Conservation (phyloP, 2,797 vertebrate genomes). For the Hybognathus amarus region DNA sequence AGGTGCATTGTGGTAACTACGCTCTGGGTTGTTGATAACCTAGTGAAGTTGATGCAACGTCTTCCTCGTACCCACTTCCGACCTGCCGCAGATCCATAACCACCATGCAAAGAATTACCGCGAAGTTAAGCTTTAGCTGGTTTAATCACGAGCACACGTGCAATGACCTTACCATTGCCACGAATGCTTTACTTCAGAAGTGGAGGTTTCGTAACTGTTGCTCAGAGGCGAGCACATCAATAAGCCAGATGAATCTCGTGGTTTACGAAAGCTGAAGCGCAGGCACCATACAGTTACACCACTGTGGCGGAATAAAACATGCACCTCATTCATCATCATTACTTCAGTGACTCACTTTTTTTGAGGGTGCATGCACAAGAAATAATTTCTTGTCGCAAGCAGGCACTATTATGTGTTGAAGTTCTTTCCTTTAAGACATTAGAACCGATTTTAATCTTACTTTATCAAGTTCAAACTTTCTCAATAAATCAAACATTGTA, state of each 20-base stretch:
- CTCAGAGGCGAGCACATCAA: constrained; percentile 26
- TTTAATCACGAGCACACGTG: constrained; percentile 52
- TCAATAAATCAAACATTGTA: too few relatives aligned
- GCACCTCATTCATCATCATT: background rate
- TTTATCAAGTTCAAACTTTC: too few relatives aligned
- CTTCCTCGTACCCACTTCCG: constrained; percentile 58
- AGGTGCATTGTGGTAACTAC: constrained; percentile 47
- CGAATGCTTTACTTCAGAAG: constrained; percentile 45
- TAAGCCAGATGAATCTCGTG: constrained; percentile 38
- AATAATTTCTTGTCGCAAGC: too few relatives aligned
- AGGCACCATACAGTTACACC: constrained; percentile 46
- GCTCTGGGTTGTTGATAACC: constrained; percentile 57
- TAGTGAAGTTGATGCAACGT: constrained; percentile 38
- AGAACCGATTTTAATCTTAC: too few relatives aligned
- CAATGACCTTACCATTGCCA: constrained; percentile 67
- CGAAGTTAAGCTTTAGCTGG: constrained; percentile 57
- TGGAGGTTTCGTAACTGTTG: constrained; percentile 54
- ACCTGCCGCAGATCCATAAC: constrained; percentile 56
- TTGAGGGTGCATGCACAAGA: background rate
- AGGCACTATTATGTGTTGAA: too few relatives aligned
- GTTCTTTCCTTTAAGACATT: too few relatives aligned
- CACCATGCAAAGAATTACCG: constrained; percentile 61
- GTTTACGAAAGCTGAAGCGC: constrained; percentile 50
- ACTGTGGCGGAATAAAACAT: constrained; percentile 33
- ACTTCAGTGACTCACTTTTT: background rate